These are phyloP conservation scores for Peromyscus eremicus DNA, from an alignment of 2,797 vertebrate species.

Conservation along the genomic window DNA sequence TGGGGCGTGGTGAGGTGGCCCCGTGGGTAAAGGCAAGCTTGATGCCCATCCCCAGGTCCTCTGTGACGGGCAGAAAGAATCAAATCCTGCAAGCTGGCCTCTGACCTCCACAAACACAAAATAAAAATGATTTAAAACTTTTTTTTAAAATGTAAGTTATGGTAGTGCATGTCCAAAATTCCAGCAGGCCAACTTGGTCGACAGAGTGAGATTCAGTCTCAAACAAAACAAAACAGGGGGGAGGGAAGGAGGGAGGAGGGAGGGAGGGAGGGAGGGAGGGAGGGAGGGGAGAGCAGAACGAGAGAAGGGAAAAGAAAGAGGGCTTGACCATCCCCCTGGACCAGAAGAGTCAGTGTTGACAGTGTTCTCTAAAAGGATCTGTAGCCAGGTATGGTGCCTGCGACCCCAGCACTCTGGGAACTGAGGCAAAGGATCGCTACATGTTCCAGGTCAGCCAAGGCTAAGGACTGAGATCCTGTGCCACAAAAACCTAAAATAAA, in stretches of 20 bases:
- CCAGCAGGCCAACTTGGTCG: not conserved
- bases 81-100: not conserved
- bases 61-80: not conserved
- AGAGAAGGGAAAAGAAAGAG: not conserved
- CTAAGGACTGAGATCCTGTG: not conserved
- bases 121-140: not conserved
- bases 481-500: not conserved
- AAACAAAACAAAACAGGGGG: not conserved
- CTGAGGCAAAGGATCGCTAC: not conserved
- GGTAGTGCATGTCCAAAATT: not conserved
- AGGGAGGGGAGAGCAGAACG: not conserved
- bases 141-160: not conserved
- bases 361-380: not conserved
- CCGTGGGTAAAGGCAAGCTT: not conserved
- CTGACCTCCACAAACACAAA: not conserved
- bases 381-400: not conserved
- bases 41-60: too few species aligned
- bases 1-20: too few species aligned
- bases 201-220: not conserved
- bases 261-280: not conserved
- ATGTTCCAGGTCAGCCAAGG: too few species aligned
- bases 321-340: too few species aligned
- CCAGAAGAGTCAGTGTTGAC: too few species aligned
- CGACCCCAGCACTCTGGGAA: too few species aligned
- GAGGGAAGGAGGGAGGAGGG: rapidly evolving